A percentile compares a stretch with the other conserved stretches of the same genome.
Evolutionary conservation across 92 coral and sea anemone species (phyloP).

Genomic region (Isaurus tuberculatus): DNA sequence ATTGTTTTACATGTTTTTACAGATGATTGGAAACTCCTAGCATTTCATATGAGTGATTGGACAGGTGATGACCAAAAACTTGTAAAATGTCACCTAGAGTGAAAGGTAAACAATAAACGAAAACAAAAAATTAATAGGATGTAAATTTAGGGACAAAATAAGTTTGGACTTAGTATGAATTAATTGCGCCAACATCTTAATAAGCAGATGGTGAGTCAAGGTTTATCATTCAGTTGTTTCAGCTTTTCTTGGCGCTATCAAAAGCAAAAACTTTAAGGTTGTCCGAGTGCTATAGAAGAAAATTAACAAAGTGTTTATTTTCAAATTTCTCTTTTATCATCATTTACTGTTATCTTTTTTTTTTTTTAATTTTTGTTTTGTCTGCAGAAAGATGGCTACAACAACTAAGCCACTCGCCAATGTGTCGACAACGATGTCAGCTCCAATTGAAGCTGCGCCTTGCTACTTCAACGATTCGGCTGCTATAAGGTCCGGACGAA

Average conservation of each 20-base stretch:
- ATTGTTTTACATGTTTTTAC: too few species aligned
- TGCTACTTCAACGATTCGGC: slow-evolving; percentile 30
- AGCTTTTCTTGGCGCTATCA: background rate
- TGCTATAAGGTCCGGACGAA: background rate
- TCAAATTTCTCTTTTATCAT: background rate
- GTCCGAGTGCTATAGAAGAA: background rate
- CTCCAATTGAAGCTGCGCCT: slow-evolving; percentile 5
- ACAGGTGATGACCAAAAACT: background rate
- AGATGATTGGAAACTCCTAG: too few species aligned
- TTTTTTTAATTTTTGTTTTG: background rate
- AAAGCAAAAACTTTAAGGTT: background rate
- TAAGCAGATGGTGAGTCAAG: slow-evolving; percentile 7
- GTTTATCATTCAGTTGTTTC: background rate
- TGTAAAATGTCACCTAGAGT: slow-evolving; percentile 5
- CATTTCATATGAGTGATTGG: too few species aligned
- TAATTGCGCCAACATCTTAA: slow-evolving; percentile 1
- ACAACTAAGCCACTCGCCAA: background rate
- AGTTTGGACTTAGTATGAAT: background rate
- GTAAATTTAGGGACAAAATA: background rate
- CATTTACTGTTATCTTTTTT: too few species aligned
- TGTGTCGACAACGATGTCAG: background rate
- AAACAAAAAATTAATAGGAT: background rate
- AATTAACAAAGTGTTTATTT: background rate
- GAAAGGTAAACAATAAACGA: background rate
- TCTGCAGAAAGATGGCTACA: slow-evolving; percentile 14